These are phyloP conservation scores for Chondrosia reniformis DNA, from an alignment of 37 sponge, comb jelly and placozoan species.

Conservation along the genomic window DNA sequence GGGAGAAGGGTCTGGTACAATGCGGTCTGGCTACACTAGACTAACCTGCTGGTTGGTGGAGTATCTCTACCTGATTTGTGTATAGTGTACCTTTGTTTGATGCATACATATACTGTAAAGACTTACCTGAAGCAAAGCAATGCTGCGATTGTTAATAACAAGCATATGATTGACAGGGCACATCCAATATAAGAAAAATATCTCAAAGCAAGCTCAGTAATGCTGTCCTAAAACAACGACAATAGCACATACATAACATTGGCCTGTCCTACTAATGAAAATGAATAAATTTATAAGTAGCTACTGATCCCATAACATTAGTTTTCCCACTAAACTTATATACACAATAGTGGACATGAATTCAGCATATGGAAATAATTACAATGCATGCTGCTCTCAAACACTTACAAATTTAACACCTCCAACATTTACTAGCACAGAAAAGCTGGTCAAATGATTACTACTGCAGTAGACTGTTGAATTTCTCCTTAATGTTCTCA, in stretches of 20 bases:
- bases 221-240: not conserved
- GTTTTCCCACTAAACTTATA: too few species aligned
- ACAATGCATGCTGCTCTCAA: not conserved
- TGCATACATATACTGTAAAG: not conserved
- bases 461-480: not conserved
- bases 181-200: slow-evolving; percentile 62
- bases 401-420: not conserved
- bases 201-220: slow-evolving; percentile 10
- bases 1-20: too few species aligned
- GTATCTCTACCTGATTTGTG: not conserved
- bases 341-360: not conserved
- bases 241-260: not conserved
- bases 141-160: slow-evolving; percentile 36
- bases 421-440: slow-evolving; percentile 4
- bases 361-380: slow-evolving; percentile 6
- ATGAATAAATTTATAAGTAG: not conserved
- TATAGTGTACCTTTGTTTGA: not conserved
- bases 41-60: too few species aligned
- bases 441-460: slow-evolving; percentile 10
- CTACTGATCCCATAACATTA: too few species aligned
- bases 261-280: not conserved
- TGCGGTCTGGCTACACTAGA: too few species aligned
- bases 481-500: not conserved
- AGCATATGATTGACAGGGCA: slow-evolving; percentile 53
- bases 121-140: slow-evolving; percentile 42